phyloP scores from a whole-genome alignment of 2,113 vertebrate species.

The Gymnobelideus leadbeateri region DNA sequence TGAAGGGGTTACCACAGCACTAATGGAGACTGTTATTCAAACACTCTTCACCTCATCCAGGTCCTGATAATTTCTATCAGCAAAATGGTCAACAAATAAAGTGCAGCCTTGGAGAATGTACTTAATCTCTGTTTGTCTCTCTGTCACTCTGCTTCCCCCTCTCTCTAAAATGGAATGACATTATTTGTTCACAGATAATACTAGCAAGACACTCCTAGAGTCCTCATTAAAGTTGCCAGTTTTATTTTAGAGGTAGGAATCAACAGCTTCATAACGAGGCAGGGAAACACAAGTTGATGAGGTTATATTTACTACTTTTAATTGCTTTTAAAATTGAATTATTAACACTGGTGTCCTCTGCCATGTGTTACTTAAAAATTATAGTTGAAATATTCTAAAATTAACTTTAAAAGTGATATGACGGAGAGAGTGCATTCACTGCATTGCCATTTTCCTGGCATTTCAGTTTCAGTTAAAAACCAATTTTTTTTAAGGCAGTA shows the following conservation, averaged over 20 bases:
- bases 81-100: accelerated
- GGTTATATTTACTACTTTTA: background rate
- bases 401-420: background rate
- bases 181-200: background rate
- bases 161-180: background rate
- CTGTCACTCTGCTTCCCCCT: background rate
- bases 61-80: too few relatives aligned
- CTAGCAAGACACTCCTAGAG: background rate
- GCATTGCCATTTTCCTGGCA: background rate
- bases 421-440: background rate
- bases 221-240: background rate
- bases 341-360: background rate
- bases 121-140: background rate
- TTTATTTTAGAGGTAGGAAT: background rate
- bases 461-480: background rate
- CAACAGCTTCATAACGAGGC: background rate
- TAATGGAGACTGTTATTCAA: accelerated
- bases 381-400: background rate
- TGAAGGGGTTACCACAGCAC: background rate
- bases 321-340: background rate
- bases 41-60: too few relatives aligned
- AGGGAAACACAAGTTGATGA: too few relatives aligned
- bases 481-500: background rate
- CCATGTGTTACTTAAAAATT: background rate
- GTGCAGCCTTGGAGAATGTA: background rate